phyloP scores from a whole-genome alignment of 2,888 invertebrate species.

The Patella ulyssiponensis region DNA sequence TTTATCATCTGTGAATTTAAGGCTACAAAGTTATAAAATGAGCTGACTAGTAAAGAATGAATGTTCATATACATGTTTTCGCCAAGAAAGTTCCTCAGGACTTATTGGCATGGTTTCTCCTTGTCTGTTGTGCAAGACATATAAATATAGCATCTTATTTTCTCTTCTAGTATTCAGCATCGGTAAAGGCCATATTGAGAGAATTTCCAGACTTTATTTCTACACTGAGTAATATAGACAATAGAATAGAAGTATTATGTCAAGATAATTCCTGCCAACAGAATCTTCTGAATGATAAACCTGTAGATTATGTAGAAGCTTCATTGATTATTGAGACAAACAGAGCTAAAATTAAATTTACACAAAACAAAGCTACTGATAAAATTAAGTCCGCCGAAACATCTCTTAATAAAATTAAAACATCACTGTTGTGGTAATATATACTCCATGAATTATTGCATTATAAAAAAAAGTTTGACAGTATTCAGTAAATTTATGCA shows the following conservation, averaged over 20 bases:
- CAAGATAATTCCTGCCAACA: slow-evolving; percentile 30
- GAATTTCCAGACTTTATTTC: slow-evolving; percentile 48
- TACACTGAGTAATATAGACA: slow-evolving; percentile 45
- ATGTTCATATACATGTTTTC: too few species aligned
- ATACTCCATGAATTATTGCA: too few species aligned
- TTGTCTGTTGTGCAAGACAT: too few species aligned
- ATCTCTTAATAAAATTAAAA: slow-evolving; percentile 48
- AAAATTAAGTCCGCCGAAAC: slow-evolving; percentile 41
- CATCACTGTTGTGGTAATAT: slow-evolving; percentile 50
- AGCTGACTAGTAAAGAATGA: too few species aligned
- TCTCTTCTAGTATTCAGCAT: slow-evolving; percentile 48
- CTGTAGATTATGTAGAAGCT: slow-evolving; percentile 24
- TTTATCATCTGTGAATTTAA: background rate
- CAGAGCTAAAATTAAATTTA: slow-evolving; percentile 49
- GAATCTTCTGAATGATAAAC: slow-evolving; percentile 23
- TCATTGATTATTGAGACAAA: slow-evolving; percentile 40
- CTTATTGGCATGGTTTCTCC: too few species aligned
- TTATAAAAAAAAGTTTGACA: too few species aligned
- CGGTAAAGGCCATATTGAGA: slow-evolving; percentile 46
- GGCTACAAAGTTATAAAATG: too few species aligned
- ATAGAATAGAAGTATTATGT: slow-evolving; percentile 41
- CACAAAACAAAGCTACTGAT: slow-evolving; percentile 40
- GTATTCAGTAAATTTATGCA: too few species aligned
- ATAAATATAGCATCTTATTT: slow-evolving; percentile 12
- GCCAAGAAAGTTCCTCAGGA: too few species aligned